These are phyloP conservation scores for Holcopasites calliopsidis DNA, from an alignment of 1,140 invertebrate species.

Conservation along the genomic window DNA sequence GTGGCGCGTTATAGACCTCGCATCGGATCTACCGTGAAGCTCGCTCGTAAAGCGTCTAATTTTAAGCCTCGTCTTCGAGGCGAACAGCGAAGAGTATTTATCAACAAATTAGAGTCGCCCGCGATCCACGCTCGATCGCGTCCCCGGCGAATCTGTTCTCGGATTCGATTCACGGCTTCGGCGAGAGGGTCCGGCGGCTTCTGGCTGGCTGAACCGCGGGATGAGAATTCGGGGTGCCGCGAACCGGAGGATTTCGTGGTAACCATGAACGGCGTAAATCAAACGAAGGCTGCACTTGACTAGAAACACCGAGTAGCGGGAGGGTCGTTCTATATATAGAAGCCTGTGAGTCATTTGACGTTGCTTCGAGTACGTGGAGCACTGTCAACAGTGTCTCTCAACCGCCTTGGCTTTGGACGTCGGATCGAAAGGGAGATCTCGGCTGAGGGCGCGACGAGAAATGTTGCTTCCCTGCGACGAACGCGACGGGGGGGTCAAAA, in stretches of 20 bases:
- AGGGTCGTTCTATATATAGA: slow-evolving; percentile 69
- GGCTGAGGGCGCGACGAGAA: neutral
- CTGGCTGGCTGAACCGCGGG: slow-evolving; percentile 45
- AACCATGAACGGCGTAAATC: slow-evolving; percentile 71
- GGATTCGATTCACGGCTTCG: no score
- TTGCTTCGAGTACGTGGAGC: slow-evolving; percentile 58
- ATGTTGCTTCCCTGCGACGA: no score
- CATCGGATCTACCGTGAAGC: slow-evolving; percentile 55
- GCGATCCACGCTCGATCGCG: neutral
- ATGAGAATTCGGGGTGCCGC: slow-evolving; percentile 46
- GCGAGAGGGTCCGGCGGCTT: neutral
- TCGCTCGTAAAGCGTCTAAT: slow-evolving; percentile 68
- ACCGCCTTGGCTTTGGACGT: slow-evolving; percentile 21
- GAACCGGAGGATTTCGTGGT: slow-evolving; percentile 65
- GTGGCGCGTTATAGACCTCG: slow-evolving; percentile 24
- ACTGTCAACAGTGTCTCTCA: slow-evolving; percentile 73
- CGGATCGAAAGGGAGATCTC: neutral
- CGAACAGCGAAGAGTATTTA: slow-evolving; percentile 60
- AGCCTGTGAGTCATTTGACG: slow-evolving; percentile 69
- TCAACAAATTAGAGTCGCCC: slow-evolving; percentile 62
- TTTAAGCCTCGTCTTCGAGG: slow-evolving; percentile 53
- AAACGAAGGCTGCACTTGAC: slow-evolving; percentile 72
- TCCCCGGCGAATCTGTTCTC: no score
- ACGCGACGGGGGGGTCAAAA: no score
- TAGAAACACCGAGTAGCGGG: slow-evolving; percentile 71